Percentiles rank a stretch among this genome's conserved stretches.
Conservation (phyloP, 2,888 invertebrate species). For the Volucella inanis region DNA sequence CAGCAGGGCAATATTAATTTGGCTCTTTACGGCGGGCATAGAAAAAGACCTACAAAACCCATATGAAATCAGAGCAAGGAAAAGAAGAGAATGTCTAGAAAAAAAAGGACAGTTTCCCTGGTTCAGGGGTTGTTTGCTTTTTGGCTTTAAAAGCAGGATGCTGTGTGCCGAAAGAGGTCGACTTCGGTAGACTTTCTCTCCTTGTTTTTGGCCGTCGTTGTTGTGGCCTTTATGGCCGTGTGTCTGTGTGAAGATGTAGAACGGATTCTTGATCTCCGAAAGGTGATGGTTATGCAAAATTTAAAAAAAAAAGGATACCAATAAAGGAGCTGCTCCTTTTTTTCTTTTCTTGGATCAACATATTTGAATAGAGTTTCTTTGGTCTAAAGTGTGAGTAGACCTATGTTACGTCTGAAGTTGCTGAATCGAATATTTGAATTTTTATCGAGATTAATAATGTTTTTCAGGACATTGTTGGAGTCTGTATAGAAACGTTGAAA, state of each 20-base stretch:
- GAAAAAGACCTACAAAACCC: conserved; percentile 2
- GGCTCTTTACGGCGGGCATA: conserved; percentile 23
- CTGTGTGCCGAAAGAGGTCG: conserved; percentile 46
- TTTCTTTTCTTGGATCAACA: neutral
- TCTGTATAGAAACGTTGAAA: neutral
- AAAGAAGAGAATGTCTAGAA: conserved; percentile 29
- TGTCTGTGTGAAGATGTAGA: conserved; percentile 12
- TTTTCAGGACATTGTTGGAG: neutral
- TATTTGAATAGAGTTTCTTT: neutral
- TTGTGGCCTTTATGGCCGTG: too few relatives aligned
- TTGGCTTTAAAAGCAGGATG: conserved; percentile 51
- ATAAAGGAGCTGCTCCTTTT: conserved; percentile 37
- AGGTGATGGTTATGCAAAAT: conserved; percentile 59
- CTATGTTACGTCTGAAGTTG: neutral
- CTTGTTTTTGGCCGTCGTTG: neutral
- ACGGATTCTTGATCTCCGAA: conserved; percentile 42
- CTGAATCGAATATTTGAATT: conserved; percentile 13
- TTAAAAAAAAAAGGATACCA: conserved; percentile 48
- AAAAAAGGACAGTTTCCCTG: conserved; percentile 59
- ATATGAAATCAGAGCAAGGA: neutral
- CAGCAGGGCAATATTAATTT: conserved; percentile 59
- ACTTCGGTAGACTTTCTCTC: conserved; percentile 12
- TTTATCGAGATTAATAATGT: conserved; percentile 8
- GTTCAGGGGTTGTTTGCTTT: conserved; percentile 54
- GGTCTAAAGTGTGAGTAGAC: conserved; percentile 3